Base-by-base conservation (phyloP, 2,797 vertebrate genomes). In the Poecile montanus region DNA sequence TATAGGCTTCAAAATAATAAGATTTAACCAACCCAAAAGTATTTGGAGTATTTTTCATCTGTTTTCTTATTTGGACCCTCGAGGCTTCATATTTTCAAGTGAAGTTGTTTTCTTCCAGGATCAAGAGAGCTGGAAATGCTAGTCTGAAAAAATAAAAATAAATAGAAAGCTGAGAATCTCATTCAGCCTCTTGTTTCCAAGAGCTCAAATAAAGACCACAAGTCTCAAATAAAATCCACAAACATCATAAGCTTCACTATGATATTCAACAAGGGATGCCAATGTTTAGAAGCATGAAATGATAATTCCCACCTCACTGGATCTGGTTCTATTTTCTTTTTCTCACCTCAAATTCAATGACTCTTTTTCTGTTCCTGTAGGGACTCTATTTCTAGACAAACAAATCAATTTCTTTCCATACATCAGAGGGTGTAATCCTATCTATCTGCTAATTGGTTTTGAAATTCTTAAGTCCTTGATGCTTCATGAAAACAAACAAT, bases 41-140 rank as follows among this genome's bases (percentile, higher is more conserved):
- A 92, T 95, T 92, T 50, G 56, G 70, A 93, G 74, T 91, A 95
- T 95, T 96, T 96, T 95, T 95, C 73, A 77, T 91, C 87, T 93
- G 81, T 92, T 95, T 96, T 97, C 83, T 90, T 82, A 86, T 91
- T 92, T 86, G 82, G 93, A 86, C 94, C 91, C 92, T 96, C 1
- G 51, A 94, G 94, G 91, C 91, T 88, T 96, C 94, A 92, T 93
- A 93, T 95, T 96, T 97, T 97, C 88, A 90, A 96, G 76, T 51
- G 82, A 94, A 96, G 95, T 93, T 96, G 94, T 95, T 94, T 96
- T 95, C 95, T 91, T 96, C 94, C 88, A 91, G 83, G 92, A 96
- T 94, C 94, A 97, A 96, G 92, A 78, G 92, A 91, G 82, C 70
- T 95, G 88, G 79, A 95, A 96, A 96, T 84, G 83, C 80, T 90